Conservation (phyloP, 2,888 invertebrate genomes). For the Drosophila quinaria region DNA sequence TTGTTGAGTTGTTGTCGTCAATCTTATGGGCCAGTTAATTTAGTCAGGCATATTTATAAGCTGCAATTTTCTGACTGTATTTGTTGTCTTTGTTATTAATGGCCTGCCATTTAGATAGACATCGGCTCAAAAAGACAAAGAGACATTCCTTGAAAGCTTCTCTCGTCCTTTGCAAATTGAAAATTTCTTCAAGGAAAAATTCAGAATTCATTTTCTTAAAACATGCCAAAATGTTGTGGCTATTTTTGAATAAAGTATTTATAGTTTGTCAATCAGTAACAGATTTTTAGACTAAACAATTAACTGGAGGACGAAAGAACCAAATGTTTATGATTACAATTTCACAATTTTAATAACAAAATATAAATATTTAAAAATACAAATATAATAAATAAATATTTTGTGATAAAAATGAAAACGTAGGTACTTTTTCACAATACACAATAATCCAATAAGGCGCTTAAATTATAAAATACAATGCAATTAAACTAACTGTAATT, state of each 20-base stretch:
- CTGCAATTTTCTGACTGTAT: constrained; percentile 21
- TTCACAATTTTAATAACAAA: no score
- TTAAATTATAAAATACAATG: constrained; percentile 47
- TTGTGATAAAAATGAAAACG: constrained; percentile 2
- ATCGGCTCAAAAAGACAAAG: constrained; percentile 30
- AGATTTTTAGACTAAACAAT: background rate
- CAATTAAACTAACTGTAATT: constrained; percentile 19
- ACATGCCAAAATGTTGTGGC: background rate
- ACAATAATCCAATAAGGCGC: constrained; percentile 47
- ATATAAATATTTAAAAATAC: no score
- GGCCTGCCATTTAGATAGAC: constrained; percentile 46
- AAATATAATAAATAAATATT: background rate
- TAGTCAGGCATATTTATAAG: constrained; percentile 54
- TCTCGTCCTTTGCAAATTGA: background rate
- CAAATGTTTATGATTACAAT: no score
- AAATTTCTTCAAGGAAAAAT: constrained; percentile 1
- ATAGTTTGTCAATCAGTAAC: background rate
- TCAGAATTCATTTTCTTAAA: background rate
- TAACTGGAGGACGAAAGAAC: background rate
- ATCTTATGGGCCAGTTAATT: constrained; percentile 67
- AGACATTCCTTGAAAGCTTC: constrained; percentile 1
- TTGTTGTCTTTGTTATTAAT: constrained; percentile 56
- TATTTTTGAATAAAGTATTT: background rate
- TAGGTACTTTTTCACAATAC: constrained; percentile 6
- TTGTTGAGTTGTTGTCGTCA: constrained; percentile 54